phyloP scores from a whole-genome alignment of 2,888 invertebrate species.

The Polyommatus iphigenia region DNA sequence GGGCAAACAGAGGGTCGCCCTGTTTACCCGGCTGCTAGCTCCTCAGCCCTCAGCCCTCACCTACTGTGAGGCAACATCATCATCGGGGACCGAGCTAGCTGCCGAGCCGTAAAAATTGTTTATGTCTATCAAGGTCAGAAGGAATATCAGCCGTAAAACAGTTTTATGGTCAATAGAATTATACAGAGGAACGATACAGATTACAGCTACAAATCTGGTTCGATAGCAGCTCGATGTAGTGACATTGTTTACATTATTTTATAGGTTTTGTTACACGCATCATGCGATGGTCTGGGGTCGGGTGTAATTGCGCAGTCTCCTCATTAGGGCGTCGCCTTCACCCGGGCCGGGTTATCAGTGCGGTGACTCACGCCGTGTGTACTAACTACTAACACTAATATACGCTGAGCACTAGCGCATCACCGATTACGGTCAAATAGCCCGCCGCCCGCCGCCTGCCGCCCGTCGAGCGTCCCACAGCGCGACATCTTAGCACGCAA shows the following conservation, averaged over 20 bases:
- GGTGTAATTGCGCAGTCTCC: constrained; percentile 22
- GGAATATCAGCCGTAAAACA: not conserved
- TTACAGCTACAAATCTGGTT: not conserved
- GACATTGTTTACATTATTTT: constrained; percentile 3
- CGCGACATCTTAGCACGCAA: not conserved
- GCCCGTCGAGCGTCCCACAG: constrained; percentile 33
- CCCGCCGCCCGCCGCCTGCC: constrained; percentile 33
- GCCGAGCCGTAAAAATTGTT: not conserved
- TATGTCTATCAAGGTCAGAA: not conserved
- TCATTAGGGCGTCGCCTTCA: constrained; percentile 20
- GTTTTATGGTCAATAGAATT: not conserved
- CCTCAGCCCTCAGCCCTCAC: not conserved
- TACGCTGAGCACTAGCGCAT: not conserved
- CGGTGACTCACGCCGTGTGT: constrained; percentile 3
- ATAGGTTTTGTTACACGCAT: not conserved
- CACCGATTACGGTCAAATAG: constrained; percentile 35
- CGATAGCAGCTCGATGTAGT: not conserved
- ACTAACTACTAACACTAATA: not conserved
- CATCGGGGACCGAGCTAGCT: not conserved
- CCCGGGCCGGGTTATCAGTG: constrained; percentile 16
- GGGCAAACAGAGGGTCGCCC: not conserved
- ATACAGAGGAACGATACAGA: not conserved
- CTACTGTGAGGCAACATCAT: not conserved
- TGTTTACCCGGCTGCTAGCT: not conserved
- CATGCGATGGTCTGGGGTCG: not conserved